These are phyloP conservation scores for Drosophila littoralis DNA, from an alignment of 1,140 invertebrate genomes.

Conservation along the genomic window DNA sequence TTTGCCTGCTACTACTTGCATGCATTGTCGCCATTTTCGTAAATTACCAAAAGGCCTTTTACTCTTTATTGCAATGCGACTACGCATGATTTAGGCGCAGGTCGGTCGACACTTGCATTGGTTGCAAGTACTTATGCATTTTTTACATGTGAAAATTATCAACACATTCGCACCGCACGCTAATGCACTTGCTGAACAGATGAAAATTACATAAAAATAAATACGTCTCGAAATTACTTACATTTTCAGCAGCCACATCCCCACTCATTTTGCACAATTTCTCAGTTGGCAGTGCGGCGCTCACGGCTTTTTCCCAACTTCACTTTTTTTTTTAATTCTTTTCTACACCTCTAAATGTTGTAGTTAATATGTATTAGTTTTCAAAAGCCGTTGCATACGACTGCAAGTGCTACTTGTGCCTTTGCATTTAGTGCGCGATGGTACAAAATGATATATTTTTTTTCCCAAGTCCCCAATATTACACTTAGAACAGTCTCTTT, in stretches of 20 bases:
- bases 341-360: slow-evolving; percentile 32
- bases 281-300: slow-evolving; percentile 52
- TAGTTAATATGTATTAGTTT: slow-evolving; percentile 20
- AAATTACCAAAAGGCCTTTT: slow-evolving; percentile 76
- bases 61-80: slow-evolving; percentile 51
- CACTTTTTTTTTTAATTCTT: slow-evolving; percentile 37
- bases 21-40: slow-evolving; percentile 82
- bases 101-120: slow-evolving; percentile 46
- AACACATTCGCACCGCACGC: slow-evolving; percentile 62
- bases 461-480: slow-evolving; percentile 36
- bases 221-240: slow-evolving; percentile 66
- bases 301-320: slow-evolving; percentile 62
- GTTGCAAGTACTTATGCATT: slow-evolving; percentile 21
- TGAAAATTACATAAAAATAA: slow-evolving; percentile 74
- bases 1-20: slow-evolving; percentile 41
- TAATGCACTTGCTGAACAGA: slow-evolving; percentile 34
- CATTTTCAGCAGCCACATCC: slow-evolving; percentile 80
- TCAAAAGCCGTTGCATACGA: slow-evolving; percentile 25
- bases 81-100: slow-evolving; percentile 51
- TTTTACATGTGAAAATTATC: slow-evolving; percentile 43
- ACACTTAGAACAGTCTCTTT: slow-evolving; percentile 43
- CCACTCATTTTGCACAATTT: slow-evolving; percentile 79
- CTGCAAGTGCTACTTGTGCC: slow-evolving; percentile 30
- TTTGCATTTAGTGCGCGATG: slow-evolving; percentile 37
- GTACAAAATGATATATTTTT: slow-evolving; percentile 41